Evolutionary conservation across 1,140 invertebrate species (phyloP), one percentile per base, ranked within the genome.

Genomic region (Coptotermes formosanus): DNA sequence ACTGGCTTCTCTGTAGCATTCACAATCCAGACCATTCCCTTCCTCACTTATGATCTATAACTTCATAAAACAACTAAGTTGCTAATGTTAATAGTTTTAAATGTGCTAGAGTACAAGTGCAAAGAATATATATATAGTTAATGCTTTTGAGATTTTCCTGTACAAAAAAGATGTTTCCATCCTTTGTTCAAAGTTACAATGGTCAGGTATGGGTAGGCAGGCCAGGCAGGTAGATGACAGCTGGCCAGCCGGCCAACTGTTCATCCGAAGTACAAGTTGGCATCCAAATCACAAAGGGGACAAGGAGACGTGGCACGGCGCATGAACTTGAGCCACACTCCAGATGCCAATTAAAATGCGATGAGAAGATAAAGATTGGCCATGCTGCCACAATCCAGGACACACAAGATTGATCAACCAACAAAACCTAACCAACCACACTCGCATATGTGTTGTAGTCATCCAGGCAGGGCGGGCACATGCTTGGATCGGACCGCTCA

Each of bases 101-200:
- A 83, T 83, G 82, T 83, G 82, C 82, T 83, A 83, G 43, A 83
- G 23, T 83, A 83, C 82, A 83, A 83, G 82, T 83, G 82, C 82
- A 83, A 83, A 83, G 82, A 83, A 83, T 83, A 83, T 83, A 82
- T 38, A 38, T 83, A 52, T 45, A 83, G 48, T 83, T 45, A 45
- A 45, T 52, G 82, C 48, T 83, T 38, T 83, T 75, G 64, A 75
- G 64, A 75, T 75, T 75, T 75, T 75, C 64, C 64, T 75, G 64
- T 75, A 75, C 64, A 75, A 75, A 75, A 75, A 75, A 75, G 64
- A 75, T 75, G 64, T 30, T 30, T 75, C 64, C 64, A 75, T 75
- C 64, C 64, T 75, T 75, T 75, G 64, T 75, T 75, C 64, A 75
- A 23, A 75, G 64, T 75, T 75, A 75, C 9, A 11, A 75, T 75